phyloP scores from a whole-genome alignment of 2,113 vertebrate genomes.

The Lepidothrix coronata region DNA sequence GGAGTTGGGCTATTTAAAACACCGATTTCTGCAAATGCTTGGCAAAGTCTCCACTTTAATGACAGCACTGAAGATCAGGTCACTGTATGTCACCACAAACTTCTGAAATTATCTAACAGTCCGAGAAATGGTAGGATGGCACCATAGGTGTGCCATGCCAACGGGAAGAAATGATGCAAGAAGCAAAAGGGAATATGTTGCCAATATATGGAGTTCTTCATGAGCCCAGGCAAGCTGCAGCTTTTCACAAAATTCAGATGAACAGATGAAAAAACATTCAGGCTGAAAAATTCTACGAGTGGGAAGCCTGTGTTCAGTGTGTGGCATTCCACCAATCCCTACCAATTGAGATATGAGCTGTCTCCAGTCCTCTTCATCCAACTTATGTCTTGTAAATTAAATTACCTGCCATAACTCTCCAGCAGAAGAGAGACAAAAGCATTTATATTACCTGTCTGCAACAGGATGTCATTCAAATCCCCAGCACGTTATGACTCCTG shows the following conservation, averaged over 20 bases:
- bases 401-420: neutral
- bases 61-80: neutral
- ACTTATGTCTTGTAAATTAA: neutral
- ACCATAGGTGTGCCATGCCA: neutral
- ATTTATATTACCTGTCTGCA: neutral
- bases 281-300: neutral
- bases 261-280: neutral
- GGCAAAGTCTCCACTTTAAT: neutral
- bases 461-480: neutral
- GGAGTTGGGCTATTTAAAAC: conserved; percentile 49
- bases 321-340: neutral
- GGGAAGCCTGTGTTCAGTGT: neutral
- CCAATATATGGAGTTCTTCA: neutral
- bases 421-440: neutral
- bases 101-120: neutral
- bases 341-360: neutral
- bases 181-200: neutral
- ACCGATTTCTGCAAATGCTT: neutral
- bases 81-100: neutral
- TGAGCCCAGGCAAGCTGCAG: neutral
- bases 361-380: neutral
- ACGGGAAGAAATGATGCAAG: neutral
- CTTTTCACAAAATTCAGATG: neutral
- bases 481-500: neutral
- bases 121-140: neutral